Base-by-base conservation (phyloP, 2,797 vertebrate genomes). In the Siniperca scherzeri region DNA sequence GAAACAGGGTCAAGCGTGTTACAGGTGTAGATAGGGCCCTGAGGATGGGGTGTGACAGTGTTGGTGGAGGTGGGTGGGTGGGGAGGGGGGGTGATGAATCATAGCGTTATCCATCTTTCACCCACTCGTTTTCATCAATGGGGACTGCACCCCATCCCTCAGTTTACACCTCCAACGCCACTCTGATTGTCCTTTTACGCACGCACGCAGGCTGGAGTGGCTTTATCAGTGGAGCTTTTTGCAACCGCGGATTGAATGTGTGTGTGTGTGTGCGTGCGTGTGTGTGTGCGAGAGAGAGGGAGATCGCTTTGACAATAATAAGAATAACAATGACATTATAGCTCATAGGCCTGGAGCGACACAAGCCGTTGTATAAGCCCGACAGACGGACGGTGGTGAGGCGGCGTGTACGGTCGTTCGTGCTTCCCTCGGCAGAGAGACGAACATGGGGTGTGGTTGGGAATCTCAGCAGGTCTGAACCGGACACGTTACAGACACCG, bases 381-480 rank as follows among this genome's bases (percentile, higher is more conserved):
- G 64, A 74, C 69, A 60, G 77, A 82, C 80, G 66, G 79, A 72
- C 60, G 38, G 52, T 14, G 55, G 71, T 48, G 83, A 72, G 70
- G 70, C 85, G 44, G 70, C n/a, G 59, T 70, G 80, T 50, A 27
- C 69, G 50, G 55, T 52, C 67, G n/a, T 78, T 30, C 60, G 64
- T 48, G 76, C 85, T 82, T 65, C 77, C 76, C 66, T 74, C 76
- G 36, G 78, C 57, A 44, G 55, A 67, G 76, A 69, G 77, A 55
- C 64, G 81, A 48, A 68, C 84, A 86, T 88, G 91, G 94, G 93
- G 93, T 93, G 94, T 94, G 94, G 94, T 94, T 94, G 87, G 74
- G n/a, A 84, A 77, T 88, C 79, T 85, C 74, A 84, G 80, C 82
- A 89, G 87, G 87, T 89, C 89, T 53, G 30, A 74, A 74, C 53